phyloP scores from a whole-genome alignment of 2,113 vertebrate species.

The Oceanites oceanicus region DNA sequence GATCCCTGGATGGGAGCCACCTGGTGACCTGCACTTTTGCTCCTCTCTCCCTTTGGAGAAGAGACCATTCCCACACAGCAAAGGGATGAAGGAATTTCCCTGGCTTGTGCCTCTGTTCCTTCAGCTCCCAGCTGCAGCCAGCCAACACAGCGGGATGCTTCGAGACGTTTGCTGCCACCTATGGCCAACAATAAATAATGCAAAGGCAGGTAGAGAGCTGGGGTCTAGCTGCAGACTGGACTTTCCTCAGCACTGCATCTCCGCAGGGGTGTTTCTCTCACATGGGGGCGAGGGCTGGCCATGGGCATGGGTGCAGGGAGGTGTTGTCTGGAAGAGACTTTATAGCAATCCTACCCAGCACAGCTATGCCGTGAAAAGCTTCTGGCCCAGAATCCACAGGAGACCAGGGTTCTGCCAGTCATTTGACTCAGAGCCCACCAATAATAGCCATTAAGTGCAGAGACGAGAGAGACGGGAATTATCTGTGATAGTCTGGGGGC shows the following conservation, averaged over 20 bases:
- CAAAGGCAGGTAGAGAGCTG: background rate
- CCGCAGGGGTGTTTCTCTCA: background rate
- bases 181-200: constrained; percentile 38
- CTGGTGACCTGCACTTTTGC: background rate
- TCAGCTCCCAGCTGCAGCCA: background rate
- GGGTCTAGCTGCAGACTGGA: background rate
- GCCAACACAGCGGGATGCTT: background rate
- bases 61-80: rapidly evolving
- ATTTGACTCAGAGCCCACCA: background rate
- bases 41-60: background rate
- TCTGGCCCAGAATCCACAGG: background rate
- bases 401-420: background rate
- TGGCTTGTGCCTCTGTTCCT: background rate
- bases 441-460: rapidly evolving
- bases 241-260: background rate
- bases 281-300: background rate
- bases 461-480: background rate
- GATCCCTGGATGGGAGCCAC: background rate
- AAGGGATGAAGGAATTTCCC: background rate
- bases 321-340: background rate
- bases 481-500: background rate
- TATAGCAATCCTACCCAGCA: background rate
- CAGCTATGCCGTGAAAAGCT: background rate
- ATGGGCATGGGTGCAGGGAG: background rate
- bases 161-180: constrained; percentile 60